A percentile compares a stretch with the other conserved stretches of the same genome.
Conservation (phyloP, 2,797 vertebrate species). For the Myripristis murdjan region DNA sequence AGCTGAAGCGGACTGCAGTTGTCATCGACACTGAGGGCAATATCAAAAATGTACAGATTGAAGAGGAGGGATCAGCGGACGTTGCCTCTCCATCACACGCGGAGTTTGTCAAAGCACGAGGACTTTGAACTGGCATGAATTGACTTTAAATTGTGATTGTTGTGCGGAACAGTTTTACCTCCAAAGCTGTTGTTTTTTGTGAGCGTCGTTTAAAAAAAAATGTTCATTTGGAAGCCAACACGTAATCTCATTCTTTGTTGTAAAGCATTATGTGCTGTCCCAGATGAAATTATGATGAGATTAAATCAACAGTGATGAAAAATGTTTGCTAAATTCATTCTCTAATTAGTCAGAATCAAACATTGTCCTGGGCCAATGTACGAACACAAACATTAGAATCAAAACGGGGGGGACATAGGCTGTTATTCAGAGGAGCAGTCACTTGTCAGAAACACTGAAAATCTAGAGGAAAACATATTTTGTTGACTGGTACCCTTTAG, state of each 20-base stretch:
- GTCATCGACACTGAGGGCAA: slow-evolving; percentile 84
- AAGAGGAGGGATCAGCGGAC: slow-evolving; percentile 54
- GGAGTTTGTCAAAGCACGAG: slow-evolving; percentile 90
- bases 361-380: too few relatives aligned
- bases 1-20: slow-evolving; percentile 84
- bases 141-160: neutral
- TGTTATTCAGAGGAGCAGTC: neutral
- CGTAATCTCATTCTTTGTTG: neutral
- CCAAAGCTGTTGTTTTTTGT: slow-evolving; percentile 3
- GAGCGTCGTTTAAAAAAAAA: neutral
- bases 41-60: slow-evolving; percentile 51
- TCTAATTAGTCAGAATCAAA: too few relatives aligned
- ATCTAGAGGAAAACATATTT: too few relatives aligned
- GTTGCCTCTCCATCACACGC: slow-evolving; percentile 74
- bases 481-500: too few relatives aligned
- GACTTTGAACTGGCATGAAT: slow-evolving; percentile 56
- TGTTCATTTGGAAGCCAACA: neutral
- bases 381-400: too few relatives aligned
- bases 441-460: neutral
- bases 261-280: neutral
- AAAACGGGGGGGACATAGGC: too few relatives aligned
- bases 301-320: too few relatives aligned
- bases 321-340: too few relatives aligned
- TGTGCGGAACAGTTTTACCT: slow-evolving; percentile 6
- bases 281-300: too few relatives aligned